Base-by-base conservation (phyloP, 1,140 invertebrate genomes). In the Aphis craccivora region DNA sequence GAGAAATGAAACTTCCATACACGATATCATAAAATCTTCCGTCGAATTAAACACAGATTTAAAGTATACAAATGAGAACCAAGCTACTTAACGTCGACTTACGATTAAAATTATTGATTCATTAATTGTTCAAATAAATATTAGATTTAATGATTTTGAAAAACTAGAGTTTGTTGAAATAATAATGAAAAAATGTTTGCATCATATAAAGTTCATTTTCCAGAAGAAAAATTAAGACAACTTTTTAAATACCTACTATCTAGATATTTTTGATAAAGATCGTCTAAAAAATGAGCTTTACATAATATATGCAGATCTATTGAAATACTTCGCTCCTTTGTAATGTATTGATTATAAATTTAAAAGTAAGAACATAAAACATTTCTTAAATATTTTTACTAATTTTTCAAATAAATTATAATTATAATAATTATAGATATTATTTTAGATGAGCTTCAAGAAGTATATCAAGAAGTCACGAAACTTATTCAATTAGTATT, bases 101-200 rank as follows among this genome's bases (percentile, higher is more conserved):
- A 88, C 87, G n/a, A 53, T 35, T 53, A 48, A 88, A 88, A 51
- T 88, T 30, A n/a, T 88, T n/a, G 87, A 53, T 53, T 88, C 87
- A 51, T 88, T 88, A 88, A 88, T n/a, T 40, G 45, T 53, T 48
- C 45, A 53, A 88, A 88, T 88, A n/a, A 43, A 88, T 53, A 51
- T 88, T 35, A 48, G 48, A 88, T 88, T 88, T 88, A 53, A 88
- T 35, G 48, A 88, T 88, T 88, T 51, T 53, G 35, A 37, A 53
- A 88, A 53, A 51, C 35, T 88, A n/a, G 87, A 88, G n/a, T 88
- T 88, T 88, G 45, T 88, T 88, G 87, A 88, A n/a, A 14, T 88
- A 11, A 88, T 43, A 88, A 88, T 88, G 45, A 88, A 88, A 48
- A 88, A 53, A 88, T 51, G 87, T 88, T 88, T 88, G 40, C 18